phyloP scores from a whole-genome alignment of 2,113 vertebrate genomes.

The Poeciliopsis retropinna region DNA sequence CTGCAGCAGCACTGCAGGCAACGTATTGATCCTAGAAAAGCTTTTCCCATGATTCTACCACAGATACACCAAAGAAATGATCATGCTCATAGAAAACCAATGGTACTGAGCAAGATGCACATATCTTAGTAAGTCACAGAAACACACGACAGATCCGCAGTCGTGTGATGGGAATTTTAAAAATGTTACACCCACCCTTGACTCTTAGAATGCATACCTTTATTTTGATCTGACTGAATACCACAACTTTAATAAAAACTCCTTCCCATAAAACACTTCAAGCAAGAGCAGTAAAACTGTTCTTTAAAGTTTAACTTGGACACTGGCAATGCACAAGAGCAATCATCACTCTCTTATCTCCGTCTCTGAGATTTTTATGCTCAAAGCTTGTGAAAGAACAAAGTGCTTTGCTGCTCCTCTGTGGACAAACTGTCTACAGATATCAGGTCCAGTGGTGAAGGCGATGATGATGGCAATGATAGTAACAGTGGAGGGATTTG shows the following conservation, averaged over 20 bases:
- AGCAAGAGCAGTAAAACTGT: background rate
- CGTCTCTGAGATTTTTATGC: conserved; percentile 18
- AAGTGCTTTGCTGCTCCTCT: conserved; percentile 11
- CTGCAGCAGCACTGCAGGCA: background rate
- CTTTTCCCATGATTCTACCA: background rate
- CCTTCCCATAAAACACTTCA: background rate
- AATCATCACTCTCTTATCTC: conserved; percentile 6
- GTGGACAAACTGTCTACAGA: conserved; percentile 36
- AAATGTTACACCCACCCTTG: background rate
- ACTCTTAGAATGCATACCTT: background rate
- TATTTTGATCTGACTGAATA: background rate
- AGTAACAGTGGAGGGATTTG: conserved; percentile 38
- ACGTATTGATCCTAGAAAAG: background rate
- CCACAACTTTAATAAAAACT: background rate
- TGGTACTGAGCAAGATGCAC: background rate
- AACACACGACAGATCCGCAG: too few species aligned
- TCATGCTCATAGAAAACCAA: background rate
- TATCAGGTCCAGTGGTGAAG: conserved; percentile 25
- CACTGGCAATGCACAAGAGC: conserved; percentile 3
- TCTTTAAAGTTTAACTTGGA: background rate
- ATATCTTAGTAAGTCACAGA: too few species aligned
- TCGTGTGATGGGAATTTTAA: background rate
- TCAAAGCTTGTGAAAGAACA: conserved; percentile 51
- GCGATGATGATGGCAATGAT: conserved; percentile 21
- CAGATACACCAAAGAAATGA: background rate